A percentile compares a stretch with the other conserved stretches of the same genome.
phyloP scores from a whole-genome alignment of 2,113 vertebrate genomes.

The Anoplopoma fimbria region DNA sequence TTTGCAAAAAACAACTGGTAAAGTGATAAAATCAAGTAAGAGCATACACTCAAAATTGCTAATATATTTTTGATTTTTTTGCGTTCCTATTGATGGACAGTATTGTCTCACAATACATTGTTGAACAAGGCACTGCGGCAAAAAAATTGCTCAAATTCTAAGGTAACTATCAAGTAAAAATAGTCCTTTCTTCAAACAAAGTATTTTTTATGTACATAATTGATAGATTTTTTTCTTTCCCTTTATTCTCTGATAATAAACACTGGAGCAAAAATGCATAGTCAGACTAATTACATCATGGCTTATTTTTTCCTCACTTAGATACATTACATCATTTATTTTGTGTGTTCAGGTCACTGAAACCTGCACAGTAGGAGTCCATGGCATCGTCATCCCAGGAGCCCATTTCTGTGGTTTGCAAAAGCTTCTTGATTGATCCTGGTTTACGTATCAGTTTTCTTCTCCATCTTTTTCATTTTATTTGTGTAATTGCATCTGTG shows the following conservation, averaged over 20 bases:
- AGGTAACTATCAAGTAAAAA: not conserved
- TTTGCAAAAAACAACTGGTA: not conserved
- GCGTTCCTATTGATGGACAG: not conserved
- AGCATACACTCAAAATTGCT: too few relatives aligned
- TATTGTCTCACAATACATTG: not conserved
- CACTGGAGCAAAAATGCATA: not conserved
- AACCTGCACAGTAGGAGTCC: conserved; percentile 22
- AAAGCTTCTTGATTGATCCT: conserved; percentile 56
- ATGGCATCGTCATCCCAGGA: not conserved
- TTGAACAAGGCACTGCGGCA: not conserved
- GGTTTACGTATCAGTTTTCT: conserved; percentile 32
- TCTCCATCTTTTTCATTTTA: conserved; percentile 21
- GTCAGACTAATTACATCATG: conserved; percentile 9
- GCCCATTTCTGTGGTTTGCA: conserved; percentile 55
- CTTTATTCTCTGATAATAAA: not conserved
- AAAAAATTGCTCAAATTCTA: not conserved
- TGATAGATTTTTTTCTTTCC: too few relatives aligned
- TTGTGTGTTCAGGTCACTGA: not conserved
- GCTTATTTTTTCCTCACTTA: not conserved
- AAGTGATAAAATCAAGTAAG: not conserved
- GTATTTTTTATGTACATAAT: not conserved
- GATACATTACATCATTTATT: conserved; percentile 37
- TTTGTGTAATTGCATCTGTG: not conserved
- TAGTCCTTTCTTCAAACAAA: not conserved
- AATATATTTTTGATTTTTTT: not conserved